Evolutionary conservation across 2,888 invertebrate genomes (phyloP).

Genomic region (Chironomus tentans): DNA sequence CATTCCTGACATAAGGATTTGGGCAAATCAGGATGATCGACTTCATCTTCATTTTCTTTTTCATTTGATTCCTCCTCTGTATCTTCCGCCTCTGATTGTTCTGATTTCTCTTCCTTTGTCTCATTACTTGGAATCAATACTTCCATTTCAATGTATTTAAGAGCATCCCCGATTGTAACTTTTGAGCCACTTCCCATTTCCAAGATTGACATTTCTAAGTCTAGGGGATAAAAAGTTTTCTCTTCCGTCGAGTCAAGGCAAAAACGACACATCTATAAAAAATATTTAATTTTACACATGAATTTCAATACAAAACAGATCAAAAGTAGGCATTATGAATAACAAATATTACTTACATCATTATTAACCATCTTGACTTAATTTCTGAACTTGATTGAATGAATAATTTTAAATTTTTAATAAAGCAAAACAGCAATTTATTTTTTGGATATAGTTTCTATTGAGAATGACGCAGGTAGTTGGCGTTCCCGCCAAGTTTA

Average conservation of each 20-base stretch:
- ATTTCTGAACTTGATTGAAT: not conserved
- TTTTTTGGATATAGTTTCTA: not conserved
- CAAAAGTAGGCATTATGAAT: not conserved
- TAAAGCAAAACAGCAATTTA: slow-evolving; percentile 1
- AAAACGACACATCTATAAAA: slow-evolving; percentile 3
- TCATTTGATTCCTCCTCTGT: not conserved
- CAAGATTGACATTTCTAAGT: slow-evolving; percentile 2
- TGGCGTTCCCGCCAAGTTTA: not conserved
- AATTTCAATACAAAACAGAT: not conserved
- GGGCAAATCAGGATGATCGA: not conserved
- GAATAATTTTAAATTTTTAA: not conserved
- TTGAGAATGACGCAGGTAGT: not conserved
- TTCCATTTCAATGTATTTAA: slow-evolving; percentile 15
- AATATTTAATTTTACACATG: not conserved
- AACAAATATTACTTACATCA: not conserved
- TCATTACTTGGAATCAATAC: not conserved
- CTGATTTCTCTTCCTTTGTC: not conserved
- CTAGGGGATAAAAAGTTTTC: not conserved
- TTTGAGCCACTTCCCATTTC: slow-evolving; percentile 2
- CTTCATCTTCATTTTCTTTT: not conserved
- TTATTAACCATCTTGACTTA: not conserved
- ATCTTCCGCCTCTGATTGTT: not conserved
- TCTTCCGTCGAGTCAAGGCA: not conserved
- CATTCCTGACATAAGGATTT: slow-evolving; percentile 16
- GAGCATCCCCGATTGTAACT: slow-evolving; percentile 9